Evolutionary conservation across 2,888 invertebrate species (phyloP).

Genomic region (Pheosia tremula): DNA sequence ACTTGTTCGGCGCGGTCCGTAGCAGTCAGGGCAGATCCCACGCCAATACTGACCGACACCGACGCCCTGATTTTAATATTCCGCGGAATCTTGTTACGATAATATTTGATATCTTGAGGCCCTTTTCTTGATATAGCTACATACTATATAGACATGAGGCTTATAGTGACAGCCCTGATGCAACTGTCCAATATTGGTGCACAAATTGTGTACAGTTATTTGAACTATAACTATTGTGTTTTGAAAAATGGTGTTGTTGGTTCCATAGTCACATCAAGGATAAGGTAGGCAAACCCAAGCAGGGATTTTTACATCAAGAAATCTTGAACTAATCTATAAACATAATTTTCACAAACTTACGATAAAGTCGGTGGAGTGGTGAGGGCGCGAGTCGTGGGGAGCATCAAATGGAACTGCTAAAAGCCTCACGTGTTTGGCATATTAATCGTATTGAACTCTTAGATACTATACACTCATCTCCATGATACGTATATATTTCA

Average conservation of each 20-base stretch:
- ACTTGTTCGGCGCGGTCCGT: background rate
- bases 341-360: background rate
- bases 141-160: background rate
- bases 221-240: no score
- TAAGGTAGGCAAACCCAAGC: no score
- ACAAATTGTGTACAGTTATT: no score
- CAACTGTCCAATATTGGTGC: background rate
- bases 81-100: constrained; percentile 1
- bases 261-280: no score
- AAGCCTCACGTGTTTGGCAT: background rate
- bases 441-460: background rate
- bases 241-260: no score
- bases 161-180: background rate
- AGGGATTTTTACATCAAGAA: no score
- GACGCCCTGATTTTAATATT: background rate
- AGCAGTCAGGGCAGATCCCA: background rate
- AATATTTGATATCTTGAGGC: background rate
- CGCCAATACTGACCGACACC: background rate
- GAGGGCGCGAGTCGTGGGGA: background rate
- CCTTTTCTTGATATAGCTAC: background rate
- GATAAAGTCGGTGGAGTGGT: background rate
- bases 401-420: background rate
- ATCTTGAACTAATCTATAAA: background rate
- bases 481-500: no score
- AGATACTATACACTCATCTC: background rate